Evolutionary conservation across 1,140 invertebrate species (phyloP).

Genomic region (Hylyphantes graminicola): DNA sequence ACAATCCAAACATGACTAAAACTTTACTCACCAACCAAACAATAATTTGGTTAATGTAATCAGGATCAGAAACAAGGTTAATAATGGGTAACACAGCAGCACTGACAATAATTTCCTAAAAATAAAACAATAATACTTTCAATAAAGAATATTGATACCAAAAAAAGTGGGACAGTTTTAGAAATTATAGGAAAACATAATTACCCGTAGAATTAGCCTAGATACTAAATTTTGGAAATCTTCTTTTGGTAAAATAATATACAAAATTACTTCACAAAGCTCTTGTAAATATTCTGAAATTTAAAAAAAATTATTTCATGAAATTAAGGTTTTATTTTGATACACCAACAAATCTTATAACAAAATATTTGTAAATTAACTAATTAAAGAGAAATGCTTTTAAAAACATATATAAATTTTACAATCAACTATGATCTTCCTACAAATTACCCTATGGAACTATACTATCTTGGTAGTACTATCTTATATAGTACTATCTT

Average conservation of each 20-base stretch:
- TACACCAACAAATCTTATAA: too few species aligned
- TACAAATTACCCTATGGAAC: too few species aligned
- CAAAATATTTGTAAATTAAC: too few species aligned
- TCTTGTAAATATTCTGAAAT: slow-evolving; percentile 84
- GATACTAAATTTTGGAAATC: slow-evolving; percentile 87
- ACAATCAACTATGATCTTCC: too few species aligned
- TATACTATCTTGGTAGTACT: too few species aligned
- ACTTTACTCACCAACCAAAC: slow-evolving; percentile 85
- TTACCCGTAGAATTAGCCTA: slow-evolving; percentile 74
- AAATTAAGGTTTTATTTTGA: too few species aligned
- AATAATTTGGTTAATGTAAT: slow-evolving; percentile 93
- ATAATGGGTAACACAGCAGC: slow-evolving; percentile 83
- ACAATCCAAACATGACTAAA: too few species aligned
- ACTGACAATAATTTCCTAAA: slow-evolving; percentile 85
- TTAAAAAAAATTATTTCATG: not conserved
- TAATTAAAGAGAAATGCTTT: too few species aligned
- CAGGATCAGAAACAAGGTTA: slow-evolving; percentile 87
- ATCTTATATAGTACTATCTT: too few species aligned
- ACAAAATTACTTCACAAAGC: slow-evolving; percentile 85
- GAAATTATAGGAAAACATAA: slow-evolving; percentile 47
- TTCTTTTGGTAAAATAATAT: slow-evolving; percentile 83
- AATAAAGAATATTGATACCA: not conserved
- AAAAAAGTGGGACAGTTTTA: not conserved
- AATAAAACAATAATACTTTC: slow-evolving; percentile 45
- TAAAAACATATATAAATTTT: too few species aligned